A percentile compares a stretch with the other conserved stretches of the same genome.
Conservation (phyloP, 2,888 invertebrate genomes). For the Lithophane semibrunnea region DNA sequence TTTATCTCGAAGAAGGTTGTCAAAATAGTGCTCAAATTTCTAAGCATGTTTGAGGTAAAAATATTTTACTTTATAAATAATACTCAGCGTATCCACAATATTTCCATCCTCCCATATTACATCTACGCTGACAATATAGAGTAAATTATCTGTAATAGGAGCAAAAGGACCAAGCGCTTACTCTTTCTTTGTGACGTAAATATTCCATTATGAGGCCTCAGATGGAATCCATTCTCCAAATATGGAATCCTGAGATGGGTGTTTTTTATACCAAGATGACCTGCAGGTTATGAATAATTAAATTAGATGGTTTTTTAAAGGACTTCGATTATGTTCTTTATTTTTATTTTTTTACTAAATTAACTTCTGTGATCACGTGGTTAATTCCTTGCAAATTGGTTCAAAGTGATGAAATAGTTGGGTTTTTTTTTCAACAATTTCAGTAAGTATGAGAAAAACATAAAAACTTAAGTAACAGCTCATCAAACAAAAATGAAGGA, state of each 20-base stretch:
- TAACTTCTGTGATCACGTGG: neutral
- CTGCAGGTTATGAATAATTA: constrained; percentile 64
- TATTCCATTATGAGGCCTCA: constrained; percentile 59
- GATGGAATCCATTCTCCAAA: constrained; percentile 63
- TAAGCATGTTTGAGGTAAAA: neutral
- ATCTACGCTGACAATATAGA: constrained; percentile 81
- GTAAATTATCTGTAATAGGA: constrained; percentile 82
- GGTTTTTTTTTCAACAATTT: no score
- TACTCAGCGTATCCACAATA: constrained; percentile 62
- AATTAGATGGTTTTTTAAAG: constrained; percentile 55
- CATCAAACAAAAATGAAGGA: neutral
- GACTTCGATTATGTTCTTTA: constrained; percentile 3
- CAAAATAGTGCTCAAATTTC: no score
- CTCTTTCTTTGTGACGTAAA: constrained; percentile 59
- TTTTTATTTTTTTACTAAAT: neutral
- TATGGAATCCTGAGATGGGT: constrained; percentile 47
- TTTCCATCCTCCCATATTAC: constrained; percentile 33
- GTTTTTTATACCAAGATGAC: constrained; percentile 53
- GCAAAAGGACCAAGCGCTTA: constrained; percentile 64
- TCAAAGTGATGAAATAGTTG: neutral
- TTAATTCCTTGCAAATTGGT: constrained; percentile 17
- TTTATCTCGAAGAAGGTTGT: no score
- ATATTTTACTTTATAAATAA: neutral
- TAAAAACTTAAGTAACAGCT: no score
- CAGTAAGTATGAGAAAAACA: no score